phyloP scores from a whole-genome alignment of 2,888 invertebrate species.

The Drosophila greeni region DNA sequence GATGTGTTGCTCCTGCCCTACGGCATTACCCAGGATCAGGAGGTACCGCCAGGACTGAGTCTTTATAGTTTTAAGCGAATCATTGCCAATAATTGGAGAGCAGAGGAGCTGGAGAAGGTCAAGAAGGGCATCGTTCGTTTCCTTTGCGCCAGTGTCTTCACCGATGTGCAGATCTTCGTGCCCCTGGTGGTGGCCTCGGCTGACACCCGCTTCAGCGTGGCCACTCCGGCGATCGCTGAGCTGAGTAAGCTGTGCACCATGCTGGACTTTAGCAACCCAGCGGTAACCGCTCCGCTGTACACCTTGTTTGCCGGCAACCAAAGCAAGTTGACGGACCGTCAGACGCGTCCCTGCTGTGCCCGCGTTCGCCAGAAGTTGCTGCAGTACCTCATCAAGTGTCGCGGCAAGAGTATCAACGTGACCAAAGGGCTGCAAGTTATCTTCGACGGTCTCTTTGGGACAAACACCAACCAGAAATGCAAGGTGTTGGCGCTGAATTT shows the following conservation, averaged over 20 bases:
- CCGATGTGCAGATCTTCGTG: conserved; percentile 85
- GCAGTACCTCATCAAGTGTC: conserved; percentile 88
- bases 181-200: conserved; percentile 91
- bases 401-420: conserved; percentile 85
- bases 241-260: conserved; percentile 86
- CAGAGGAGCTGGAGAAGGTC: conserved; percentile 90
- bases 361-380: conserved; percentile 91
- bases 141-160: conserved; percentile 87
- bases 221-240: conserved; percentile 91
- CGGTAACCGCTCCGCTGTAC: conserved; percentile 87
- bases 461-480: conserved; percentile 89
- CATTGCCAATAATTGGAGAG: conserved; percentile 85
- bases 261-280: conserved; percentile 87
- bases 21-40: conserved; percentile 74
- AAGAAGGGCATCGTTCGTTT: conserved; percentile 91
- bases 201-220: conserved; percentile 93
- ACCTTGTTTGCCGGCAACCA: conserved; percentile 82
- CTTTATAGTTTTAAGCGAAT: conserved; percentile 87
- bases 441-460: conserved; percentile 92
- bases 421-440: conserved; percentile 92
- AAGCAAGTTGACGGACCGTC: conserved; percentile 83
- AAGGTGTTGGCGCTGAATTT: conserved; percentile 90
- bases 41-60: conserved; percentile 88
- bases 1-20: conserved; percentile 91
- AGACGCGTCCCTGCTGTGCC: conserved; percentile 88